Evolutionary conservation across 2,797 vertebrate species (phyloP).

Genomic region (Siniperca scherzeri): DNA sequence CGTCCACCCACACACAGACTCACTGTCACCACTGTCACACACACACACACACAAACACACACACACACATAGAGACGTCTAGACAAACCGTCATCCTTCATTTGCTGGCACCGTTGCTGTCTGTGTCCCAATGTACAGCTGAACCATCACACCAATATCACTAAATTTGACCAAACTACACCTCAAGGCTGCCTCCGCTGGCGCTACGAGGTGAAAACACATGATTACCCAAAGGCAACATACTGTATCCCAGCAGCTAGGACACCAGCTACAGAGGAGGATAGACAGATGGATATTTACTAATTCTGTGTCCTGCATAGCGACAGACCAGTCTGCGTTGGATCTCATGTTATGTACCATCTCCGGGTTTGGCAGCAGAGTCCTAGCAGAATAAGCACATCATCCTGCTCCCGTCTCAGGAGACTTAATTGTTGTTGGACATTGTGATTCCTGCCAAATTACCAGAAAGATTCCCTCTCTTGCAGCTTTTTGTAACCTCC

Average conservation of each 20-base stretch:
- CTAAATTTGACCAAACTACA: constrained; percentile 40
- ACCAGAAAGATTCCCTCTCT: constrained; percentile 55
- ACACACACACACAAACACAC: constrained; percentile 15
- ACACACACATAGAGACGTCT: constrained; percentile 25
- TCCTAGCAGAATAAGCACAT: constrained; percentile 45
- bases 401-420: constrained; percentile 52
- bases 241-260: constrained; percentile 40
- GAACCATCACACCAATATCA: constrained; percentile 32
- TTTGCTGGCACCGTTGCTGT: constrained; percentile 51
- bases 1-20: constrained; percentile 52
- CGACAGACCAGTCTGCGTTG: constrained; percentile 43
- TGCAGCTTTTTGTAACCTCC: constrained; percentile 53
- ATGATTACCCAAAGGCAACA: constrained; percentile 48
- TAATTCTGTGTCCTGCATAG: constrained; percentile 57
- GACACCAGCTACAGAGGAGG: constrained; percentile 45
- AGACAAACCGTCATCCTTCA: constrained; percentile 72
- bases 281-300: constrained; percentile 62
- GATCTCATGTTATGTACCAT: constrained; percentile 47
- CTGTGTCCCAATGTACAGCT: constrained; percentile 44
- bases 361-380: constrained; percentile 38
- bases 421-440: constrained; percentile 68
- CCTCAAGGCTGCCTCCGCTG: constrained; percentile 24
- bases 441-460: constrained; percentile 65
- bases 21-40: constrained; percentile 18
- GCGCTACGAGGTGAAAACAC: constrained; percentile 28